A percentile compares a stretch with the other conserved stretches of the same genome.
phyloP scores from a whole-genome alignment of 1,140 invertebrate species.

The Brachionus manjavacas region DNA sequence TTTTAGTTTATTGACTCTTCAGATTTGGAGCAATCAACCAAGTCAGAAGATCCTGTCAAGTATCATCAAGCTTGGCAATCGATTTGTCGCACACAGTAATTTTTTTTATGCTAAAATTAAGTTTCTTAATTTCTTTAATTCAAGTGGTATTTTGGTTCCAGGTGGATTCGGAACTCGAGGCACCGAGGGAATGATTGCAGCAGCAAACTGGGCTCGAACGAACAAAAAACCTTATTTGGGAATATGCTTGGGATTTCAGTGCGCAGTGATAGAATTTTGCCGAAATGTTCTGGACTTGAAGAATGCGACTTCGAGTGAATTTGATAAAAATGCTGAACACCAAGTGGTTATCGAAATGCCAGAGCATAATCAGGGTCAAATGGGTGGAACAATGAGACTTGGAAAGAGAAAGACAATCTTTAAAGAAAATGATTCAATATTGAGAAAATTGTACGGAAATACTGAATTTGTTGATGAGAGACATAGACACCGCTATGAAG shows the following conservation, averaged over 20 bases:
- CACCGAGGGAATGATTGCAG: constrained; percentile 89
- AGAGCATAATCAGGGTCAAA: constrained; percentile 82
- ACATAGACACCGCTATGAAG: constrained; percentile 83
- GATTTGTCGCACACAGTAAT: constrained; percentile 77
- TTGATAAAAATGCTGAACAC: constrained; percentile 67
- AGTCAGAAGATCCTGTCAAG: constrained; percentile 69
- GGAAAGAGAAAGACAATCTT: constrained; percentile 84
- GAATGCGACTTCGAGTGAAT: constrained; percentile 82
- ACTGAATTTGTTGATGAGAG: constrained; percentile 79
- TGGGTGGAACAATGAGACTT: constrained; percentile 96
- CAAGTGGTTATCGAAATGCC: constrained; percentile 96
- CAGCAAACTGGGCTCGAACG: constrained; percentile 83
- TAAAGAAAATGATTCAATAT: neutral
- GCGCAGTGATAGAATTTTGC: constrained; percentile 92
- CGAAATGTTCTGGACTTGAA: constrained; percentile 70
- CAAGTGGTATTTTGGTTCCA: constrained; percentile 85
- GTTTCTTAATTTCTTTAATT: neutral
- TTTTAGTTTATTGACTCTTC: constrained; percentile 80
- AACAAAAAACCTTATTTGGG: constrained; percentile 86
- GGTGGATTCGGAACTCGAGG: constrained; percentile 93
- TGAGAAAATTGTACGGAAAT: constrained; percentile 72
- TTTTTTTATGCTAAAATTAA: neutral
- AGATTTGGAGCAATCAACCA: constrained; percentile 72
- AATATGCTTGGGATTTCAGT: constrained; percentile 93
- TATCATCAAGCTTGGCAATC: constrained; percentile 91